Evolutionary conservation across 2,797 vertebrate genomes (phyloP), one percentile per base, ranked within the genome.

Genomic region (Pogoniulus pusillus): DNA sequence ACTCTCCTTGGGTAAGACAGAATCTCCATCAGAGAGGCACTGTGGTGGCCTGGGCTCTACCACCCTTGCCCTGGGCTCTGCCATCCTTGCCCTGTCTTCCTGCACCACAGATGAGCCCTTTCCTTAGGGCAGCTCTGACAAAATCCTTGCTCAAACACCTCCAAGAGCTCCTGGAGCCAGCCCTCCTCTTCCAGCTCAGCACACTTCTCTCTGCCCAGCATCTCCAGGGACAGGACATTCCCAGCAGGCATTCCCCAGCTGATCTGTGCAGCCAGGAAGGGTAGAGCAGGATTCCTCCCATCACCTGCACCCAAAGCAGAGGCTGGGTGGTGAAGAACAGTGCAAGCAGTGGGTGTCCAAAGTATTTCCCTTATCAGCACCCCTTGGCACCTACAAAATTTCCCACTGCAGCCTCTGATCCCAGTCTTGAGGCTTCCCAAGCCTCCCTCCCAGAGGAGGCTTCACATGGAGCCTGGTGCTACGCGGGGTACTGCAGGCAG

Each of bases 391-490:
- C 78, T 74, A 60, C 35, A 58, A 59, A 76, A 76, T 91, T 84
- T 51, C 71, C 82, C 78, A 47, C 39, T 43, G 45, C 29, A 74
- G 64, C 60, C 51, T 32, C 83, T 63, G 86, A 84, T 76, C 92
- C 90, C 83, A 72, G 24, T 59, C 69, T n/a, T 55, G 11, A 55
- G 35, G 49, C 63, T 47, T 49, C 23, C 47, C 23, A 75, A 45
- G 27, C 47, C 47, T 24, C 47, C 23, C 47, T 47, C 47, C 73
- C 79, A 16, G 12, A 43, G 69, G 10, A 84, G 39, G 55, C 51
- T 30, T 86, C 7, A 1, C 55, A 16, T 1, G 0, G 6, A 55
- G 22, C 64, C 64, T 8, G 0, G 4, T 3, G 2, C 63, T 19
- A 4, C 2, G 0, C 1, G 3, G 78, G 49, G 74, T 39, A 19